phyloP scores from a whole-genome alignment of 2,113 vertebrate genomes.

The Gopherus flavomarginatus region DNA sequence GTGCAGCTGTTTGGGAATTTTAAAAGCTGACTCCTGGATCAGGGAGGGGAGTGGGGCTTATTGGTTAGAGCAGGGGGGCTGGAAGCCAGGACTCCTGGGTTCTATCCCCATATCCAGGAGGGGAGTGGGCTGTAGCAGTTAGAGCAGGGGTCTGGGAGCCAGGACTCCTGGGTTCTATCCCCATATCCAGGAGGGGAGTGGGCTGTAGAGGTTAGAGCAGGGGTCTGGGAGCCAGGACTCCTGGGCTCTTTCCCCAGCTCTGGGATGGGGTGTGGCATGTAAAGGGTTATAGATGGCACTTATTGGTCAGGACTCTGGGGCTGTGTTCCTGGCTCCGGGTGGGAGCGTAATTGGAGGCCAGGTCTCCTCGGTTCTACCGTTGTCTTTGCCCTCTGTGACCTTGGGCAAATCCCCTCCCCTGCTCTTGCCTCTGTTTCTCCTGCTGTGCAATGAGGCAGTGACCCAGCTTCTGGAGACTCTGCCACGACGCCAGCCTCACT shows the following conservation, averaged over 20 bases:
- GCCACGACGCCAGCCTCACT: neutral
- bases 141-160: neutral
- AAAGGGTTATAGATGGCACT: too few species aligned
- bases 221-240: too few species aligned
- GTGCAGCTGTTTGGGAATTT: neutral
- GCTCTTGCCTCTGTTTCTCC: neutral
- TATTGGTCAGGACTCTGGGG: too few species aligned
- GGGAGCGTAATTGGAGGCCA: neutral
- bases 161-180: neutral
- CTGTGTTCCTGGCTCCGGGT: too few species aligned
- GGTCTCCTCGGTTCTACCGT: neutral
- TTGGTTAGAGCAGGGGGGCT: too few species aligned
- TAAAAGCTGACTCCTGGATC: neutral
- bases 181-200: neutral
- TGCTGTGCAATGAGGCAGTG: neutral
- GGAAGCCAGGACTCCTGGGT: neutral
- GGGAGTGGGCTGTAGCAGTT: neutral
- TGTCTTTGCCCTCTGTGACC: neutral
- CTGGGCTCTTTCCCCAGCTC: too few species aligned
- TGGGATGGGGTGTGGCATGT: too few species aligned
- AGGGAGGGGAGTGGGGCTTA: neutral
- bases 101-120: neutral
- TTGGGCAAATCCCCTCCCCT: neutral
- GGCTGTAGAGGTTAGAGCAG: neutral
- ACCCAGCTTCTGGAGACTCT: neutral